phyloP scores from a whole-genome alignment of 2,113 vertebrate genomes.

The Ifrita kowaldi region DNA sequence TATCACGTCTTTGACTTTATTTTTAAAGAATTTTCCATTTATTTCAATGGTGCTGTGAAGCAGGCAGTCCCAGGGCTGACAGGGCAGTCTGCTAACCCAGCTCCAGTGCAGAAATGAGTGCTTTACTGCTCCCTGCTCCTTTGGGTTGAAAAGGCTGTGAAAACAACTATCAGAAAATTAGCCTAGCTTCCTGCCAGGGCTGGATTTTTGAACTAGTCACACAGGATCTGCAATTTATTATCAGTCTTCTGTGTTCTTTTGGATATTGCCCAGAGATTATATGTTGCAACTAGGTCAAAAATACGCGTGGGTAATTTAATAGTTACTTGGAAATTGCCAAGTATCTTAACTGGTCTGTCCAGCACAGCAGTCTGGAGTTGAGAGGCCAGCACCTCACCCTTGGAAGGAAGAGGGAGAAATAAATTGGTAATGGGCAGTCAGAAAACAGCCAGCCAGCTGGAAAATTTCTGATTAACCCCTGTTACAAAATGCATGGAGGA shows the following conservation, averaged over 20 bases:
- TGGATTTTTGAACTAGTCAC: constrained; percentile 5
- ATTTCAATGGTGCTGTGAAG: not conserved
- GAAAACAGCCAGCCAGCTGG: not conserved
- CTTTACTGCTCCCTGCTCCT: not conserved
- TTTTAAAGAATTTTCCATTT: not conserved
- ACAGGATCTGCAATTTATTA: constrained; percentile 1
- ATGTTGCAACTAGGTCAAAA: constrained; percentile 8
- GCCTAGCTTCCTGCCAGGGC: not conserved
- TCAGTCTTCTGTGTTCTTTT: not conserved
- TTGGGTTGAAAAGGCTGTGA: not conserved
- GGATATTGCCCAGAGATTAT: not conserved
- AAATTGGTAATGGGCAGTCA: not conserved
- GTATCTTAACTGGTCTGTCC: not conserved
- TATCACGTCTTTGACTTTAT: rapidly evolving
- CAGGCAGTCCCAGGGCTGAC: rapidly evolving
- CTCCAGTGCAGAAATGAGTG: rapidly evolving
- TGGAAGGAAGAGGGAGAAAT: constrained; percentile 1
- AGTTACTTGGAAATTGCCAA: not conserved
- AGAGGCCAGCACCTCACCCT: not conserved
- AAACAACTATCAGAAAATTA: not conserved
- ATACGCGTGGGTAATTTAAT: not conserved
- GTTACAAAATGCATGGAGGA: not conserved
- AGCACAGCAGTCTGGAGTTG: not conserved
- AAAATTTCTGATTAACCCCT: not conserved
- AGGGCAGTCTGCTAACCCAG: not conserved